Conservation (phyloP, 2,113 vertebrate genomes). For the Penelope pileata region DNA sequence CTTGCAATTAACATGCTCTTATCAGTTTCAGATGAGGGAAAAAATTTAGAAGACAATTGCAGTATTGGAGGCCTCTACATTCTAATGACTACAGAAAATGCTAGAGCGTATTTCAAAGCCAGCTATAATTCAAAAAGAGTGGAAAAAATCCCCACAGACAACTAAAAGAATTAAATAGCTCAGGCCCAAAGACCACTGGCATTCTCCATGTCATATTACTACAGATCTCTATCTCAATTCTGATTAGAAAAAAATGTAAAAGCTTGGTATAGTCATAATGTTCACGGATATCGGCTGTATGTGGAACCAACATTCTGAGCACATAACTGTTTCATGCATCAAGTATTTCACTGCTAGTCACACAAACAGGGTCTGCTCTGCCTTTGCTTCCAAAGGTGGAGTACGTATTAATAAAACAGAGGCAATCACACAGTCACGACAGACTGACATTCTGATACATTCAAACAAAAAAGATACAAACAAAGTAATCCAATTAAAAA, state of each 20-base stretch:
- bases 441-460: not conserved
- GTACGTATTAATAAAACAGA: not conserved
- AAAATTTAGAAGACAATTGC: not conserved
- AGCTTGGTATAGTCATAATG: not conserved
- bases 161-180: not conserved
- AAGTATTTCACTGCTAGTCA: too few species aligned
- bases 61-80: not conserved
- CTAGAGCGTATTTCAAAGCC: not conserved
- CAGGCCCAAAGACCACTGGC: not conserved
- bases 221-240: not conserved
- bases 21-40: not conserved
- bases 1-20: not conserved
- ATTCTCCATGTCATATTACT: not conserved
- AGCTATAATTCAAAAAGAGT: not conserved
- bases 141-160: not conserved
- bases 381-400: not conserved
- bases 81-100: not conserved
- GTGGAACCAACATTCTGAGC: not conserved
- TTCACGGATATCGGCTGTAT: not conserved
- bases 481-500: not conserved
- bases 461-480: not conserved
- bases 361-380: not conserved
- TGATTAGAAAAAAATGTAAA: not conserved
- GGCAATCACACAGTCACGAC: not conserved
- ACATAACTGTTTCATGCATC: not conserved